These are phyloP conservation scores for Hypothenemus hampei DNA, from an alignment of 1,140 invertebrate genomes.

Conservation along the genomic window DNA sequence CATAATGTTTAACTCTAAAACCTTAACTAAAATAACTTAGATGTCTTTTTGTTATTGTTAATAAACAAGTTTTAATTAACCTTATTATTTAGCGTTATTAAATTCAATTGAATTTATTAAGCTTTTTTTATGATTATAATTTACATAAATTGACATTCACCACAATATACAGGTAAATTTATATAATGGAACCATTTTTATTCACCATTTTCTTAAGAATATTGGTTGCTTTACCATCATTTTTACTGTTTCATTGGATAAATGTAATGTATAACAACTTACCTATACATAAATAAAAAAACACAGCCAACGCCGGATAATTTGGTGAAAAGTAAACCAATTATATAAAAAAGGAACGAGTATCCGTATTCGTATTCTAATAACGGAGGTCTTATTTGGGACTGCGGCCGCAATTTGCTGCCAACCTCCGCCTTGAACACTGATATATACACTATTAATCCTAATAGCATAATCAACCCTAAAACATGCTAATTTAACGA, in stretches of 20 bases:
- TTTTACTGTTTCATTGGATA: background rate
- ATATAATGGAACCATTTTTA: too few species aligned
- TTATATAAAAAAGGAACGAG: conserved; percentile 78
- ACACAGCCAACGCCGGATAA: conserved; percentile 79
- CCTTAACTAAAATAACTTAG: too few species aligned
- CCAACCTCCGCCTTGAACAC: conserved; percentile 86
- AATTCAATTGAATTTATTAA: too few species aligned
- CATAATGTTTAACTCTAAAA: too few species aligned
- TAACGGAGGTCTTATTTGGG: conserved; percentile 67
- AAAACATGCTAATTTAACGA: conserved; percentile 36
- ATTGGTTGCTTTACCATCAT: background rate
- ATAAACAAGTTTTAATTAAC: too few species aligned
- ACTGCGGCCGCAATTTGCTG: conserved; percentile 74
- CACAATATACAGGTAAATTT: too few species aligned
- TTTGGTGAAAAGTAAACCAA: conserved; percentile 77
- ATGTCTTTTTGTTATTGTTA: too few species aligned
- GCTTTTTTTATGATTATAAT: background rate
- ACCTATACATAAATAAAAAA: conserved; percentile 73
- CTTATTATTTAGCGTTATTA: too few species aligned
- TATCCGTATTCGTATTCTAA: conserved; percentile 85
- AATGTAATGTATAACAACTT: background rate
- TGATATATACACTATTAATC: conserved; percentile 88
- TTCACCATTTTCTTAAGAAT: background rate
- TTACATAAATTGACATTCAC: background rate
- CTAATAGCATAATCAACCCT: conserved; percentile 84